Base-by-base conservation (phyloP, 2,888 invertebrate species). In the Nipponacmea schrenckii region DNA sequence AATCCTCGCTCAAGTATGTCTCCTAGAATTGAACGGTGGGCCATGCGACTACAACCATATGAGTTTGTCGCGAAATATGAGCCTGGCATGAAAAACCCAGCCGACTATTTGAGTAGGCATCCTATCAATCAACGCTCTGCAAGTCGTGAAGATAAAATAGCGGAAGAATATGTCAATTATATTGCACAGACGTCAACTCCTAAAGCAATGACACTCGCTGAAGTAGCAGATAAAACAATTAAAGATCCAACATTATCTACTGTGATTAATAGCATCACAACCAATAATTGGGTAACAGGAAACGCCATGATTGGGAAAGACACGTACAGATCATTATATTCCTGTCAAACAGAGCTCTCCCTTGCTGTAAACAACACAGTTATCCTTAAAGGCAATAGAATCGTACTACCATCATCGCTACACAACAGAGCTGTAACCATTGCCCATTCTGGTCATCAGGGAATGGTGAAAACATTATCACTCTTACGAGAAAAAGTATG, bases 41-140 rank as follows among this genome's bases (percentile, higher is more conserved):
- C 67, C 17, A 65, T 83, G 46, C 31, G 75, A 17, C 46, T 81
- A 26, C 79, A 79, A 67, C 76, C 75, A 44, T 81, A 80, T 69
- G 71, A 77, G 24, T 62, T 78, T 44, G 75, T 44, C 1, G 75
- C 80, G 10, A 27, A 64, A 45, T 82, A 80, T 64, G 68, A 62
- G 17, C 75, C 77, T 17, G 80, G 82, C 10, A 64, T 27, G 24
- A 75, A 78, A 50, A 84, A 82, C 67, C 80, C 81, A 17, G 78
- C 78, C 8, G 82, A 83, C 71, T 77, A 79, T 72, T 64, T 79
- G 68, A 76, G 76, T 0, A 63, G 78, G n/a, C 80, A 82, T 26
- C 79, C 80, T 62, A 45, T 46, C 63, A 46, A 14, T 45, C 24
- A 31, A 62, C 62, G 15, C 68, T 10, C 64, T 17, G 62, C 45